Evolutionary conservation across 92 coral and sea anemone species (phyloP).

Genomic region (Actinostola sp.): DNA sequence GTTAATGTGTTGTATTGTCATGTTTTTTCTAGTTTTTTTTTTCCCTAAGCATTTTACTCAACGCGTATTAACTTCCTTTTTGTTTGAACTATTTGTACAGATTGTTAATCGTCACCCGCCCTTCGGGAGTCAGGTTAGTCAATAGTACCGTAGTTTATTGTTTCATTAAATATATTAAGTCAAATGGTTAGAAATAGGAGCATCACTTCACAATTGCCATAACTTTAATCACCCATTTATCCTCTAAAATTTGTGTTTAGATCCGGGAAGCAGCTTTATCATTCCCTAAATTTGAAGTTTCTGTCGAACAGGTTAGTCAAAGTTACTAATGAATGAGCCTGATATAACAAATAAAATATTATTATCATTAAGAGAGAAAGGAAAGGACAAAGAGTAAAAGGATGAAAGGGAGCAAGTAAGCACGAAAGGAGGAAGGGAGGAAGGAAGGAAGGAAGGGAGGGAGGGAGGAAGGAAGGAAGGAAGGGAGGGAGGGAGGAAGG

Average conservation of each 20-base stretch:
- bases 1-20: too few species aligned
- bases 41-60: too few species aligned
- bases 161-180: not conserved
- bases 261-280: conserved; percentile 85
- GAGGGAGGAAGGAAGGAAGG: conserved; percentile 2
- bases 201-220: not conserved
- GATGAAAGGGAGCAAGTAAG: not conserved
- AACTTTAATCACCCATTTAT: not conserved
- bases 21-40: too few species aligned
- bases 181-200: not conserved
- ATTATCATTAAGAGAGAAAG: not conserved
- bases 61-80: not conserved
- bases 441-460: not conserved
- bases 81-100: conserved; percentile 44
- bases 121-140: conserved; percentile 93
- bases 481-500: not conserved
- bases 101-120: conserved; percentile 99
- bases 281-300: conserved; percentile 87
- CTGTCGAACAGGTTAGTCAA: conserved; percentile 82
- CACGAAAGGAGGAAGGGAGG: not conserved
- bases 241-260: conserved; percentile 55
- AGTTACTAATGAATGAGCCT: not conserved
- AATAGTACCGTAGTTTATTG: not conserved
- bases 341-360: not conserved
- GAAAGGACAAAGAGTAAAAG: not conserved